Evolutionary conservation across 2,797 vertebrate species (phyloP).

Genomic region (Xenops minutus): DNA sequence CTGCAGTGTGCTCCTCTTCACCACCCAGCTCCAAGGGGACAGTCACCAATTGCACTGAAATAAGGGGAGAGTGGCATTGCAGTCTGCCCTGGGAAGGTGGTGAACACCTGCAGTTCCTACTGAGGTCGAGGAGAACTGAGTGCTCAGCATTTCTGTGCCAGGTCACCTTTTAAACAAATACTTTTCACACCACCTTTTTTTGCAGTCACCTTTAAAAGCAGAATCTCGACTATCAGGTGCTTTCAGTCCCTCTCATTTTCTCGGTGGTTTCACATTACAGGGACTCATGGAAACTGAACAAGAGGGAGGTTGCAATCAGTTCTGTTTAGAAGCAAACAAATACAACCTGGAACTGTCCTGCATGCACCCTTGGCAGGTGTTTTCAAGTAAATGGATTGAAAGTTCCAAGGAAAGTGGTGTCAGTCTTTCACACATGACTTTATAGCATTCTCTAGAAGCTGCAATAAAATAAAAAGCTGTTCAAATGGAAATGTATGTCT

Average conservation of each 20-base stretch:
- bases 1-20: neutral
- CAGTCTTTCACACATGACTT: neutral
- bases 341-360: neutral
- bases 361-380: neutral
- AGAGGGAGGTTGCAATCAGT: neutral
- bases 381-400: neutral
- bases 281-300: neutral
- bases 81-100: neutral
- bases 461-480: neutral
- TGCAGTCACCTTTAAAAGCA: neutral
- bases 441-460: neutral
- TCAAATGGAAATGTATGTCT: neutral
- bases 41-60: neutral
- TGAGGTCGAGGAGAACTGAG: neutral
- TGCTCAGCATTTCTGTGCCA: neutral
- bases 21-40: neutral
- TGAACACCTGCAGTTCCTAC: neutral
- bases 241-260: constrained; percentile 20
- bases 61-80: neutral
- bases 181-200: neutral
- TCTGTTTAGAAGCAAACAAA: constrained; percentile 11
- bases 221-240: neutral
- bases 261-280: constrained; percentile 9
- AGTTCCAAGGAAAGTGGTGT: neutral
- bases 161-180: neutral